Evolutionary conservation across 2,113 vertebrate species (phyloP).

Genomic region (Tinamus guttatus): DNA sequence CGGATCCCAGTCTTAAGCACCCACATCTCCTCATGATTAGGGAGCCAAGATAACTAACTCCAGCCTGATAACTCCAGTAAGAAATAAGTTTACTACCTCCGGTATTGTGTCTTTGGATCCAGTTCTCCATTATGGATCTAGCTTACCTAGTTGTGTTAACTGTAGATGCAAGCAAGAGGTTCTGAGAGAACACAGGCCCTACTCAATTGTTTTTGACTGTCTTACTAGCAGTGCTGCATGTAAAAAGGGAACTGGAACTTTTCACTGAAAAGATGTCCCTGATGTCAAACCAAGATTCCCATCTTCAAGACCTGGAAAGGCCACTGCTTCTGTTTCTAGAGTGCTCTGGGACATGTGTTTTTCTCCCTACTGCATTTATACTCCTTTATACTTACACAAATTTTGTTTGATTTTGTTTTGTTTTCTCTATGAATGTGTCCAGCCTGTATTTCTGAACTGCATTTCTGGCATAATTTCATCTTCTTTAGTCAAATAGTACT

Average conservation of each 20-base stretch:
- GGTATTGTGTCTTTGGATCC: accelerated
- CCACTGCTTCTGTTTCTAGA: not conserved
- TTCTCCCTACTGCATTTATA: not conserved
- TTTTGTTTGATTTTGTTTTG: not conserved
- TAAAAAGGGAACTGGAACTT: not conserved
- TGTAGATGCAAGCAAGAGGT: not conserved
- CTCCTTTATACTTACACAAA: not conserved
- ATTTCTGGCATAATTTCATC: not conserved
- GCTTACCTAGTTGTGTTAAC: not conserved
- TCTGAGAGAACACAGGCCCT: not conserved
- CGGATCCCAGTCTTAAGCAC: accelerated
- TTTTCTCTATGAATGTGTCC: not conserved
- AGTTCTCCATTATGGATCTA: accelerated
- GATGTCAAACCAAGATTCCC: not conserved
- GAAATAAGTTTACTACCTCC: not conserved
- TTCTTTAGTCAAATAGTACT: not conserved
- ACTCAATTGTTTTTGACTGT: not conserved
- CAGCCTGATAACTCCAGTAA: not conserved
- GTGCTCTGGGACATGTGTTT: not conserved
- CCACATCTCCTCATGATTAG: not conserved
- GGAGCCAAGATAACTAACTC: not conserved
- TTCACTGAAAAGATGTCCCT: not conserved
- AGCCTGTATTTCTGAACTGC: not conserved
- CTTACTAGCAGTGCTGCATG: not conserved
- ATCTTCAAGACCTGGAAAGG: not conserved